These are phyloP conservation scores for Cygnus atratus DNA, from an alignment of 2,113 vertebrate species.

Conservation along the genomic window DNA sequence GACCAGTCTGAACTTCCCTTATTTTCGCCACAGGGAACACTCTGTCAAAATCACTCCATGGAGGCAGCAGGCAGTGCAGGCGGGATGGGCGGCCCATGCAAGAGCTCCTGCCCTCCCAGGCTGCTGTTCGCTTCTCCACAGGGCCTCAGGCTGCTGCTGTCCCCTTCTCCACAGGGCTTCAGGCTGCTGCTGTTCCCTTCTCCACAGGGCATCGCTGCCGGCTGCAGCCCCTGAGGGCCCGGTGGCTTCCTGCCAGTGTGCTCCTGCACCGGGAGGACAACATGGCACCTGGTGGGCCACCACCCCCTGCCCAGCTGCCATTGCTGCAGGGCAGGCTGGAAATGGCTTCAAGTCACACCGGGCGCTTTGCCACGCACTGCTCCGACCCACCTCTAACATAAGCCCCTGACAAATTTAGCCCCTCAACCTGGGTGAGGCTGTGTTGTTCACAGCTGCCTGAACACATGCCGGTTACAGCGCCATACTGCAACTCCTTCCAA, in stretches of 20 bases:
- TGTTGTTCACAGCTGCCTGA: neutral
- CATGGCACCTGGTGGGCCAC: too few species aligned
- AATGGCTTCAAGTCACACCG: neutral
- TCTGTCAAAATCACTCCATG: neutral
- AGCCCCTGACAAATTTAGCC: neutral
- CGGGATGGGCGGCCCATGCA: accelerated
- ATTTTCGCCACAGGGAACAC: neutral
- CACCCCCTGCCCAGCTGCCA: neutral
- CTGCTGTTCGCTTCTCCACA: too few species aligned
- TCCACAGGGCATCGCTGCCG: accelerated
- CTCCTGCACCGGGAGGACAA: too few species aligned
- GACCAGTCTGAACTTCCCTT: neutral
- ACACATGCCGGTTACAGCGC: accelerated
- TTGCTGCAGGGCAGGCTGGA: neutral
- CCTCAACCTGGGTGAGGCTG: neutral
- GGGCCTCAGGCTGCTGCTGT: too few species aligned
- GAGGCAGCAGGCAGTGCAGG: accelerated
- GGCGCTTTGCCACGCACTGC: accelerated
- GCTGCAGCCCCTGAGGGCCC: too few species aligned
- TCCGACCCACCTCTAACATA: too few species aligned
- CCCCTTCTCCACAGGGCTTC: too few species aligned
- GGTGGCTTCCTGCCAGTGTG: too few species aligned
- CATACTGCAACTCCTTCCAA: neutral
- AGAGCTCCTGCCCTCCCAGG: neutral
- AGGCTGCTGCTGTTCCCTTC: too few species aligned